phyloP scores from a whole-genome alignment of 2,113 vertebrate species.

The Hiodon tergisus region DNA sequence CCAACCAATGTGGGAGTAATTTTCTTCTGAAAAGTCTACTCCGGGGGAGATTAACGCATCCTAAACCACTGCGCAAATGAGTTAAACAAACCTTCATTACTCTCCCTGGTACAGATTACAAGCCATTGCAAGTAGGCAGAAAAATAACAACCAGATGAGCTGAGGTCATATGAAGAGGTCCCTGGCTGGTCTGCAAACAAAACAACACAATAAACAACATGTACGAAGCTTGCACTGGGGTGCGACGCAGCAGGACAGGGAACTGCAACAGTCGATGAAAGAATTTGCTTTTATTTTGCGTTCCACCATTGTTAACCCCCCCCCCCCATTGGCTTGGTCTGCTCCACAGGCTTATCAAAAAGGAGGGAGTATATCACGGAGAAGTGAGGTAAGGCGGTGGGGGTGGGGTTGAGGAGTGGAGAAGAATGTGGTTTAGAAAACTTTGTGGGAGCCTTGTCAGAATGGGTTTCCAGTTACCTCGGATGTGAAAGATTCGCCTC shows the following conservation, averaged over 20 bases:
- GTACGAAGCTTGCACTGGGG: not conserved
- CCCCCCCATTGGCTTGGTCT: too few relatives aligned
- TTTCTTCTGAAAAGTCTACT: slow-evolving; percentile 12
- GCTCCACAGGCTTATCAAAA: too few relatives aligned
- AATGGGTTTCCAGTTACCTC: not conserved
- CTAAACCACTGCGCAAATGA: slow-evolving; percentile 38
- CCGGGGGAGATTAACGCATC: not conserved
- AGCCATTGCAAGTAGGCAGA: slow-evolving; percentile 29
- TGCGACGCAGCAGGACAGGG: not conserved
- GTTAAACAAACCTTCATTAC: slow-evolving; percentile 38
- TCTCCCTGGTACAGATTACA: slow-evolving; percentile 27
- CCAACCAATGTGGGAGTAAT: slow-evolving; percentile 23
- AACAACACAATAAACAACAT: slow-evolving; percentile 33
- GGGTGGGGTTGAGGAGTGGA: slow-evolving; percentile 36
- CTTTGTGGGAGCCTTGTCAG: not conserved
- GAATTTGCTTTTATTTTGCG: slow-evolving; percentile 48
- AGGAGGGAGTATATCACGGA: too few relatives aligned
- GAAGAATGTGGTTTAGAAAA: not conserved
- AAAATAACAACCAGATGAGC: slow-evolving; percentile 39
- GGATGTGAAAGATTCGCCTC: too few relatives aligned
- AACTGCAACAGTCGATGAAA: slow-evolving; percentile 23
- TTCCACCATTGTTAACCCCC: too few relatives aligned
- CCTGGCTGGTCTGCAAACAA: slow-evolving; percentile 27
- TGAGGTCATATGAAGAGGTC: slow-evolving; percentile 33
- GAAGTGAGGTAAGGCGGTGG: slow-evolving; percentile 40